Base-by-base conservation (phyloP, 2,113 vertebrate species). In the Brachyhypopomus gauderio region DNA sequence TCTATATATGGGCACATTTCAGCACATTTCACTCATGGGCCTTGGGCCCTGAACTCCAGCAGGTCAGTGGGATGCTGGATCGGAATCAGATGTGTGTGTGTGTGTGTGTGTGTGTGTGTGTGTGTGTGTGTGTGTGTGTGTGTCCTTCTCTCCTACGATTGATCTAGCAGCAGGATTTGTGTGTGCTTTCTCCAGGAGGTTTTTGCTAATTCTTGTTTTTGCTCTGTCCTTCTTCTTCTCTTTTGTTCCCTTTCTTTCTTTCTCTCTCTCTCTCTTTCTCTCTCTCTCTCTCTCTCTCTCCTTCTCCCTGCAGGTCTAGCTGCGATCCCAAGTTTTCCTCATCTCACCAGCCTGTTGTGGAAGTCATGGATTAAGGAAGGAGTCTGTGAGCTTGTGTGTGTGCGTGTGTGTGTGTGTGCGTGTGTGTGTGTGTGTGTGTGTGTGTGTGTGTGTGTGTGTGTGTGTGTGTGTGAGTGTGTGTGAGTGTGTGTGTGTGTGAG, bases 341-440 rank as follows among this genome's bases (percentile, higher is more conserved):
- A 34, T 23, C 14, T 75, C 34, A n/a, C 58, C 66, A n/a, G 7
- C 48, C 19, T 74, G 16, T 60, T 17, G 34, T 45, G 30, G 52
- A 73, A 81, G 80, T 14, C 59, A 83, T 86, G 81, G 83, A 80
- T 66, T 88, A 79, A 72, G 79, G 64, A 59, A 67, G 34, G 59
- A 66, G 34, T 34, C 8, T 30, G 60, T 66, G 62, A 48, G 75
- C 60, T n/a, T 60, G 71, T 75, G 64, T 30, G 81, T 58, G 78
- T 66, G 74, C 36, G 60, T 2, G 78, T 27, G 77, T 48, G 72
- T 6, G 4, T 81, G 84, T 78, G 64, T 69, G 41, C 36, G 64
- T 78, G 62, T 34, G 62, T 56, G 63, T 56, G 45, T 56, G 76
- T 22, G 25, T 79, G 66, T 45, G 64, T 27, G 59, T 3, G 1